Evolutionary conservation across 2,888 invertebrate species (phyloP).

Genomic region (Stratiomys singularior): DNA sequence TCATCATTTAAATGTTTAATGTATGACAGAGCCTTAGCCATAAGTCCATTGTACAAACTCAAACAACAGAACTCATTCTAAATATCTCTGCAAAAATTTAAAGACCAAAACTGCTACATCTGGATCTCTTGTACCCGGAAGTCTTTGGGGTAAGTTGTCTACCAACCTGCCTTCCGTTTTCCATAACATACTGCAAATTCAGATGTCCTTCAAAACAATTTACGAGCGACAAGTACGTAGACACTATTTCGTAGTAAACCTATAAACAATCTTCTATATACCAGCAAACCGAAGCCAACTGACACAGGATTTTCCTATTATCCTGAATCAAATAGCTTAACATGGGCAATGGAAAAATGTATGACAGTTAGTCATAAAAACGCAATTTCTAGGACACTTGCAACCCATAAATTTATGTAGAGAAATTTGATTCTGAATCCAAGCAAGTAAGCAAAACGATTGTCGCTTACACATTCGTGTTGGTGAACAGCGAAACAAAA

Average conservation of each 20-base stretch:
- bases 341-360: not conserved
- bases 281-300: constrained; percentile 3
- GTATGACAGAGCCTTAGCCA: too few relatives aligned
- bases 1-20: too few relatives aligned
- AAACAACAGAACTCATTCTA: too few relatives aligned
- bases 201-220: constrained; percentile 16
- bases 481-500: not conserved
- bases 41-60: too few relatives aligned
- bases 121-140: too few relatives aligned
- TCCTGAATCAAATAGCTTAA: constrained; percentile 9
- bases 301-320: constrained; percentile 35
- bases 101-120: too few relatives aligned
- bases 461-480: constrained; percentile 9
- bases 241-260: not conserved
- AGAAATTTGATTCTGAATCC: constrained; percentile 28
- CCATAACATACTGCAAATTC: constrained; percentile 28
- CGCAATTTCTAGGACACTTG: not conserved
- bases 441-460: constrained; percentile 19
- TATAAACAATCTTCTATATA: not conserved
- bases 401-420: constrained; percentile 36
- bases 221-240: not conserved
- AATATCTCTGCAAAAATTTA: too few relatives aligned
- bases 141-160: too few relatives aligned
- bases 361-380: not conserved
- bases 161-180: not conserved